A percentile compares a stretch with the other conserved stretches of the same genome.
Evolutionary conservation across 2,888 invertebrate species (phyloP).

Genomic region (Ectemnius cavifrons): DNA sequence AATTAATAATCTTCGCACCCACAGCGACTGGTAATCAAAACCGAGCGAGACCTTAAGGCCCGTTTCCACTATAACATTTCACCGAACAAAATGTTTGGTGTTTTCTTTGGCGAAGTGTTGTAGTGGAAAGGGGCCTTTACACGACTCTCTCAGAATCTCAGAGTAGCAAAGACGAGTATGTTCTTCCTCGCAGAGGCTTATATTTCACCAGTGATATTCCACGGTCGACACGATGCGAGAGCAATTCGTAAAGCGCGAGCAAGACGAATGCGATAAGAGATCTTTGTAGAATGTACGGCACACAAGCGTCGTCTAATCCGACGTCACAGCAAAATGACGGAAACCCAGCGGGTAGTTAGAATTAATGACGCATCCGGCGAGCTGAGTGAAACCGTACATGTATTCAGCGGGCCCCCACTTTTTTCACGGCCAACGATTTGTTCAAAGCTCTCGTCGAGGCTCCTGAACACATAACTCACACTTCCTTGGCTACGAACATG

Average conservation of each 20-base stretch:
- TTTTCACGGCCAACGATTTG: conserved; percentile 18
- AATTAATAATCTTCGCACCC: conserved; percentile 14
- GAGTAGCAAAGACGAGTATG: no score
- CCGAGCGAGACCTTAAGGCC: background rate
- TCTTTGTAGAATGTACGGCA: background rate
- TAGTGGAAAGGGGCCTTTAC: no score
- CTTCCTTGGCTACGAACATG: background rate
- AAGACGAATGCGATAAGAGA: background rate
- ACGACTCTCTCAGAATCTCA: no score
- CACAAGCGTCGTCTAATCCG: background rate
- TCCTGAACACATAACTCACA: no score
- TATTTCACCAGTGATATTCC: no score
- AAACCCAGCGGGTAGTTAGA: conserved; percentile 2
- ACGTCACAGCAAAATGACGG: conserved; percentile 2
- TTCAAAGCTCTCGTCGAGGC: conserved; percentile 37
- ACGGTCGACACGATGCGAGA: no score
- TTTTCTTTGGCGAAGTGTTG: no score
- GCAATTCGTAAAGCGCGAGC: no score
- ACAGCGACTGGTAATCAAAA: conserved; percentile 16
- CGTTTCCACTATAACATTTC: no score
- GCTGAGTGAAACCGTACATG: background rate
- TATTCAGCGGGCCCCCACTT: background rate
- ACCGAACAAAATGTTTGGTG: no score
- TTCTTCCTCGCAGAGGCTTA: no score
- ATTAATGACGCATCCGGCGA: conserved; percentile 5